These are phyloP conservation scores for Spea hammondii DNA, from an alignment of 2,797 vertebrate genomes.

Conservation along the genomic window DNA sequence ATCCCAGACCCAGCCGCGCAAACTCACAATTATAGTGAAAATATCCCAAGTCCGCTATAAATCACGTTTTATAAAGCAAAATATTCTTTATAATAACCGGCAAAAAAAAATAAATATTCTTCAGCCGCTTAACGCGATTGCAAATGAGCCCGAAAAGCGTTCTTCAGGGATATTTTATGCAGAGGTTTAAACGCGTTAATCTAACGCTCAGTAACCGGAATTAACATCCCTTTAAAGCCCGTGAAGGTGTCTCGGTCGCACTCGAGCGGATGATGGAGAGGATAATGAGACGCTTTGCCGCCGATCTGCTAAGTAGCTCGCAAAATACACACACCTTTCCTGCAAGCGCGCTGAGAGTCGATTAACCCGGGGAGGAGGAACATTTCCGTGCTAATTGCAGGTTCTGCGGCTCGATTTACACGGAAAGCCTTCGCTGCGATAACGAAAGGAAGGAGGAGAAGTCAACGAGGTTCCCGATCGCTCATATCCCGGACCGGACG, in stretches of 20 bases:
- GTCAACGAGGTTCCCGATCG: background rate
- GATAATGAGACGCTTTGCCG: background rate
- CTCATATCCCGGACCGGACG: too few relatives aligned
- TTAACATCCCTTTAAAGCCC: too few relatives aligned
- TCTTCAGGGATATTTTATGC: background rate
- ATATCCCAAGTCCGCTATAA: too few relatives aligned
- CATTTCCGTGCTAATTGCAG: background rate
- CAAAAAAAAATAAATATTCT: too few relatives aligned
- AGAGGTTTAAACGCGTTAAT: background rate
- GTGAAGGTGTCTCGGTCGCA: background rate
- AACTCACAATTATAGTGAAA: too few relatives aligned
- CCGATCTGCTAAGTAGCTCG: background rate
- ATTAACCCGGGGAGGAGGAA: background rate
- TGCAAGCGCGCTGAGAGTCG: background rate
- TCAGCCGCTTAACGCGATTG: background rate
- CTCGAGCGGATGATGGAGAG: background rate
- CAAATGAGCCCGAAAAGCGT: background rate
- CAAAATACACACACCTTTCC: background rate
- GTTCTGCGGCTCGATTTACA: background rate
- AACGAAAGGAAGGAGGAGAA: background rate
- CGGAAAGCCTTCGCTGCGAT: background rate
- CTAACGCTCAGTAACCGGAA: background rate
- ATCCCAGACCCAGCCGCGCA: too few relatives aligned
- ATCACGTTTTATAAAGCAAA: too few relatives aligned
- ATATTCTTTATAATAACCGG: too few relatives aligned